phyloP scores from a whole-genome alignment of 2,113 vertebrate genomes.

The Shinisaurus crocodilurus region DNA sequence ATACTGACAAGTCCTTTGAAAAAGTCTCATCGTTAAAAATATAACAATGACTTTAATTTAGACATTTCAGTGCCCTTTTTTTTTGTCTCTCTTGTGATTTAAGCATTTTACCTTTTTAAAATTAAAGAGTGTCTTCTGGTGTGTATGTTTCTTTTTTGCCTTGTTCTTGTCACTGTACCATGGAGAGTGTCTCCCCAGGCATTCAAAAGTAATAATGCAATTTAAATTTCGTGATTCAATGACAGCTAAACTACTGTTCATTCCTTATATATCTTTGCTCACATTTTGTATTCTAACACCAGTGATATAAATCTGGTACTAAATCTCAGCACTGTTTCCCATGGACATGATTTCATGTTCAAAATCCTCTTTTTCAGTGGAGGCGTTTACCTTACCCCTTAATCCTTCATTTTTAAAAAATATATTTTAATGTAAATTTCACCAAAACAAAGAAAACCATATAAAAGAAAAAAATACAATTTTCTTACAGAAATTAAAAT shows the following conservation, averaged over 20 bases:
- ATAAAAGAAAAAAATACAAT: no score
- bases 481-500: no score
- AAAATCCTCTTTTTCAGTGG: not conserved
- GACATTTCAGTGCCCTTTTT: constrained; percentile 1
- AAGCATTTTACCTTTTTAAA: constrained; percentile 52
- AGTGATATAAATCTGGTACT: not conserved
- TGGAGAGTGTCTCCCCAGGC: not conserved
- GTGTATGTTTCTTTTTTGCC: not conserved
- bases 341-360: not conserved
- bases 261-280: not conserved
- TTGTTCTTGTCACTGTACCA: not conserved
- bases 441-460: no score
- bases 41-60: constrained; percentile 52
- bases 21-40: constrained; percentile 37
- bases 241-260: not conserved
- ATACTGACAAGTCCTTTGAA: constrained; percentile 55
- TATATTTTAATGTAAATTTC: no score
- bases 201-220: constrained; percentile 8
- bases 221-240: constrained; percentile 15
- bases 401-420: not conserved
- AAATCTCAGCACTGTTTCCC: not conserved
- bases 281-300: not conserved
- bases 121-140: not conserved
- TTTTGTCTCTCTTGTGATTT: not conserved
- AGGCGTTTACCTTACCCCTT: not conserved